Evolutionary conservation across 2,113 vertebrate species (phyloP).

Genomic region (Phalacrocorax brasilianus): DNA sequence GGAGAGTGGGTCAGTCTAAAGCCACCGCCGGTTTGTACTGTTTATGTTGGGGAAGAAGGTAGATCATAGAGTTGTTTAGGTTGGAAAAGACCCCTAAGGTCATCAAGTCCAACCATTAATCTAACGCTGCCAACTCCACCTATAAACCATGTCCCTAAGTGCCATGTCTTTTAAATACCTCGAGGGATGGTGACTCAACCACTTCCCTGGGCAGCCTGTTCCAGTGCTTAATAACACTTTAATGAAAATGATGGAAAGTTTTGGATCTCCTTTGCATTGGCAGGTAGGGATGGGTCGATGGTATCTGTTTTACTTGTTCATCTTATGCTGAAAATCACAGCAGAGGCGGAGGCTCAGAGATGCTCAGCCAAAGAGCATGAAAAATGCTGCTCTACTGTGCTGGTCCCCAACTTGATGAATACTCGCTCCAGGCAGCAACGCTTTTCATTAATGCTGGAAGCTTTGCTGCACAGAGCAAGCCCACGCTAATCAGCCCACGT

Average conservation of each 20-base stretch:
- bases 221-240: not conserved
- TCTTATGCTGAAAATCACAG: not conserved
- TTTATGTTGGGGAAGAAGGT: not conserved
- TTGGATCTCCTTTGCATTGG: not conserved
- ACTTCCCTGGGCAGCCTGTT: not conserved
- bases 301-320: not conserved
- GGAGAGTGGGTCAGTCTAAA: not conserved
- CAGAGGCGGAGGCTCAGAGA: not conserved
- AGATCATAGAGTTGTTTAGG: not conserved
- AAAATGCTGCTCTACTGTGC: not conserved
- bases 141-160: not conserved
- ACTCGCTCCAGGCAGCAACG: not conserved
- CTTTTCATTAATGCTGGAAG: not conserved
- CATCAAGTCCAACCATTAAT: fast-evolving
- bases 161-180: not conserved
- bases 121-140: not conserved
- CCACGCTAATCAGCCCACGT: not conserved
- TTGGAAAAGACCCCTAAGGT: not conserved
- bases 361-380: not conserved
- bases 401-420: not conserved
- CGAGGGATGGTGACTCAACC: not conserved
- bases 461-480: not conserved
- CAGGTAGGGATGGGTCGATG: not conserved
- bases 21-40: not conserved
- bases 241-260: not conserved